Conservation (phyloP, 2,888 invertebrate genomes). For the Hirtodrosophila confusa region DNA sequence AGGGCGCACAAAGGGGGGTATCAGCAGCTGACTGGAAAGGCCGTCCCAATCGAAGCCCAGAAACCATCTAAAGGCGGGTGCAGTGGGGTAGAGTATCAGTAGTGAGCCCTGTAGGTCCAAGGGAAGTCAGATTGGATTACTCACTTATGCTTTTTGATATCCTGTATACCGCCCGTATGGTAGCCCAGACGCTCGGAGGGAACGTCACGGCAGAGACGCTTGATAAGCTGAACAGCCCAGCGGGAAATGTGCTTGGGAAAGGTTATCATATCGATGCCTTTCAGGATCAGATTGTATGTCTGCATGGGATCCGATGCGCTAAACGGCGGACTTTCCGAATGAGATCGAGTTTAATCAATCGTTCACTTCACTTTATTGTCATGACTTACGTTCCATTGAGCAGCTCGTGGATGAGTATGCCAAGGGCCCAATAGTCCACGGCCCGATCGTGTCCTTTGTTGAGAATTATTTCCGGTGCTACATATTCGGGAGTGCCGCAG, state of each 20-base stretch:
- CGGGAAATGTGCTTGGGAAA: conserved; percentile 92
- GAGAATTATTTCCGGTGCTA: conserved; percentile 95
- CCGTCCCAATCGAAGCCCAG: conserved; percentile 96
- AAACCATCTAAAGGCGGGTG: conserved; percentile 90
- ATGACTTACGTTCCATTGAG: conserved; percentile 91
- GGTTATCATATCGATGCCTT: conserved; percentile 94
- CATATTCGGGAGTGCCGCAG: conserved; percentile 97
- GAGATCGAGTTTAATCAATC: neutral
- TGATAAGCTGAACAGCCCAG: conserved; percentile 92
- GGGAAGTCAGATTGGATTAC: conserved; percentile 46
- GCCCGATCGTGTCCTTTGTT: conserved; percentile 91
- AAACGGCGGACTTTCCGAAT: conserved; percentile 89
- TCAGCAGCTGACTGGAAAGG: conserved; percentile 88
- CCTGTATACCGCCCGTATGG: conserved; percentile 93
- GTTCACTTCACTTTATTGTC: rapidly evolving
- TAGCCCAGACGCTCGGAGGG: conserved; percentile 96
- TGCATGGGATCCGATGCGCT: conserved; percentile 96
- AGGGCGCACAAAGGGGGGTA: conserved; percentile 90
- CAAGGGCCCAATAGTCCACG: conserved; percentile 97
- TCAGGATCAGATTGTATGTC: conserved; percentile 96
- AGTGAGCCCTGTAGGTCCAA: neutral
- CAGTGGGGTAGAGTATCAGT: too few species aligned
- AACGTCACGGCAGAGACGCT: conserved; percentile 92
- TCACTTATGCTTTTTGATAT: conserved; percentile 93
- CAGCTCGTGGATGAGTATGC: conserved; percentile 94